Percentiles rank a stretch among this genome's conserved stretches.
Evolutionary conservation across 2,113 vertebrate genomes (phyloP).

Genomic region (Melanerpes aurifrons): DNA sequence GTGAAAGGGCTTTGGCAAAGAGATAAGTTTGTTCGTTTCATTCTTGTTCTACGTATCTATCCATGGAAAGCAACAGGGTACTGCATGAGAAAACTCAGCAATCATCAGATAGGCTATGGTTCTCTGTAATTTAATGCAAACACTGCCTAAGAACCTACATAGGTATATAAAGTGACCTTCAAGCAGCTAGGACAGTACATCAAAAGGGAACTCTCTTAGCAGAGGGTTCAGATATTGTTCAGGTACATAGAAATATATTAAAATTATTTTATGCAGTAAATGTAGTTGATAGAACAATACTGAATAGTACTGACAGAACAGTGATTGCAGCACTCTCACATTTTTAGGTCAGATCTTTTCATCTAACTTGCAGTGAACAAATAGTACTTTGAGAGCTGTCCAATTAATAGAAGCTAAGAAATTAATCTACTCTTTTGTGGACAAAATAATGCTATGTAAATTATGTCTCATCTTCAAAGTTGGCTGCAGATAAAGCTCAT

Average conservation of each 20-base stretch:
- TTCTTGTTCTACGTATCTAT: not conserved
- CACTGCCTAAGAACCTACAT: not conserved
- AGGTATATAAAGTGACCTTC: not conserved
- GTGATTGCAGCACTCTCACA: not conserved
- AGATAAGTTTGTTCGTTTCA: not conserved
- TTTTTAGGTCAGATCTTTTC: not conserved
- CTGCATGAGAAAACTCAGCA: not conserved
- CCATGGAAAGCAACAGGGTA: not conserved
- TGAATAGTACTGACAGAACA: not conserved
- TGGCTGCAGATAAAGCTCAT: constrained; percentile 8
- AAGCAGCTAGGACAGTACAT: not conserved
- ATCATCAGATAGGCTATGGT: not conserved
- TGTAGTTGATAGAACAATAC: not conserved
- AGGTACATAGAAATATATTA: not conserved
- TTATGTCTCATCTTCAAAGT: not conserved
- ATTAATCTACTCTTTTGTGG: not conserved
- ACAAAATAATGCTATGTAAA: constrained; percentile 3
- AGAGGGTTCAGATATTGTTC: not conserved
- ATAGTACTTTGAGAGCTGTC: not conserved
- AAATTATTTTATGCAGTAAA: not conserved
- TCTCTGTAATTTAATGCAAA: not conserved
- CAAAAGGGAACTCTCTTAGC: not conserved
- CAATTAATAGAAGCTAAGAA: not conserved
- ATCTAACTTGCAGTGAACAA: not conserved
- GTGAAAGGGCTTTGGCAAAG: not conserved